phyloP scores from a whole-genome alignment of 2,888 invertebrate genomes.

The Muscina levida region DNA sequence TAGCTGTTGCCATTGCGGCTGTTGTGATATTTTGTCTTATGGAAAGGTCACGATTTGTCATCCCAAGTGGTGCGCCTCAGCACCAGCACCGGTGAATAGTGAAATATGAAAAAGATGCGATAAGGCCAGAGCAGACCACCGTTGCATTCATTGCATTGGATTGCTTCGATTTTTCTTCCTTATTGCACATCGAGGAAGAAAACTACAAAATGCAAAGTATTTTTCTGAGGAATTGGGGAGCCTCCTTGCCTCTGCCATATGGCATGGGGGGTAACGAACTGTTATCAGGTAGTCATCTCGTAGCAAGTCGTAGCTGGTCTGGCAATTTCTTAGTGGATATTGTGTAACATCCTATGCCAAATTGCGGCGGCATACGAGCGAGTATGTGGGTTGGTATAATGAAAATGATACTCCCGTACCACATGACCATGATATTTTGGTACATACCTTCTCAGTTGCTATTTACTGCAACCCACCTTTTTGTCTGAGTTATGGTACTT shows the following conservation, averaged over 20 bases:
- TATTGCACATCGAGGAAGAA: conserved; percentile 30
- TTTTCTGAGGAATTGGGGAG: neutral
- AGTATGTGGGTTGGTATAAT: conserved; percentile 26
- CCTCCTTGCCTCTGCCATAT: too few relatives aligned
- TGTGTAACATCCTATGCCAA: conserved; percentile 14
- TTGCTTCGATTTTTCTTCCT: too few relatives aligned
- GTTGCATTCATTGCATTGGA: conserved; percentile 8
- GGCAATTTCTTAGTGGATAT: neutral
- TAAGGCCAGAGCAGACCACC: neutral
- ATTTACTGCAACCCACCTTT: too few relatives aligned
- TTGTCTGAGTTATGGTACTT: too few relatives aligned
- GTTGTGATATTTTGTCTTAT: conserved; percentile 34
- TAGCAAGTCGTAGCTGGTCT: neutral
- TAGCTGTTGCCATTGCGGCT: neutral
- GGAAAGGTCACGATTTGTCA: conserved; percentile 65
- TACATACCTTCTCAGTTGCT: too few relatives aligned
- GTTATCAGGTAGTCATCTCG: conserved; percentile 5
- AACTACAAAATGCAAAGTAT: conserved; percentile 24
- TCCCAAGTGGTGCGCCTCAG: neutral
- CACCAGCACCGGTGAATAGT: neutral
- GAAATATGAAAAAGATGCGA: conserved; percentile 4
- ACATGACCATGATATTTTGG: conserved; percentile 17
- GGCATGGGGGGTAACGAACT: conserved; percentile 26
- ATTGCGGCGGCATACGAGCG: neutral
- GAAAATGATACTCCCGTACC: conserved; percentile 9